Base-by-base conservation (phyloP, 30 jellyfish, hydroid and myxozoan genomes). In the Hydractinia symbiolongicarpus region DNA sequence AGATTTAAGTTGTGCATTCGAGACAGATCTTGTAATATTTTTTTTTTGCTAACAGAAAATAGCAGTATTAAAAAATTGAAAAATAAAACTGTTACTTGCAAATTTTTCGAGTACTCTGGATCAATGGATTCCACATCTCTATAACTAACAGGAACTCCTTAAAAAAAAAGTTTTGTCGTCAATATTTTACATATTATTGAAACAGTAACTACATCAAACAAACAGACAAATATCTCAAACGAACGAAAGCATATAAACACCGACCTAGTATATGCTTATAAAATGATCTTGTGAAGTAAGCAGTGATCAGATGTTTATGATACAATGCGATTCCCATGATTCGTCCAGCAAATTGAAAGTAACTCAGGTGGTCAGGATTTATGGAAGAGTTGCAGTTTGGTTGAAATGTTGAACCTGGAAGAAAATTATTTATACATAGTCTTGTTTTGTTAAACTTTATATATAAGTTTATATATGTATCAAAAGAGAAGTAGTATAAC, bases 301-400 rank as follows among this genome's bases (percentile, higher is more conserved):
- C 96, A 79, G 86, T 83, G 73, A 92, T 83, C 44, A 92, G 84
- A 54, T 87, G 79, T 72, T 87, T 86, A 73, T 92, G 98, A 80
- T 78, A 92, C 77, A 92, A 78, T 54, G 98, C 96, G 77, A 92
- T 49, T 9, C 98, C 98, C 95, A 92, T 86, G 85, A 92, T 92
- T 71, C 92, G 82, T 0, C 98, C 98, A 84, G 95, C 98, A 60
- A 92, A 92, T 15, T 67, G 84, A 60, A 92, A 92, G 73, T 92
- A 87, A 19, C 80, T 87, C 94, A 87, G 69, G 71, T 87, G 96
- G 53, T 92, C 98, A 15, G 98, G 96, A 66, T 87, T 92, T 77
- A 92, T 90, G 19, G 90, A 89, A 21, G 98, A 92, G 87, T 86
- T 90, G 61, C 95, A 86, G 82, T 90, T 90, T 61, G 97, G 97